A percentile compares a stretch with the other conserved stretches of the same genome.
phyloP scores from a whole-genome alignment of 1,140 invertebrate genomes.

The Riptortus pedestris region DNA sequence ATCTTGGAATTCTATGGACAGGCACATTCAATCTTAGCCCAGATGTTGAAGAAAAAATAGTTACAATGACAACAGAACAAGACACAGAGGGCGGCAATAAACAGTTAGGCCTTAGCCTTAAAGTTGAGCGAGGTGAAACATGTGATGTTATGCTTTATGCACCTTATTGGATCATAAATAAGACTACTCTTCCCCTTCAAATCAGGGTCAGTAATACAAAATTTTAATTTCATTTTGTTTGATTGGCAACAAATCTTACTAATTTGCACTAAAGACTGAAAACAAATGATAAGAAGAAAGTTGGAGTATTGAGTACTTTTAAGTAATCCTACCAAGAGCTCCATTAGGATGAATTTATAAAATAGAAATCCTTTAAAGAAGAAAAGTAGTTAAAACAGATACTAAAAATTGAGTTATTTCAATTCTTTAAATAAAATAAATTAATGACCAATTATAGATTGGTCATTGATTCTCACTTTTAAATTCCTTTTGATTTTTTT shows the following conservation, averaged over 20 bases:
- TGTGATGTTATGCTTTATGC: constrained; percentile 61
- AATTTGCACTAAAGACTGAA: too few relatives aligned
- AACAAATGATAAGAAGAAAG: too few relatives aligned
- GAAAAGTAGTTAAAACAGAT: too few relatives aligned
- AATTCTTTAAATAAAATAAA: too few relatives aligned
- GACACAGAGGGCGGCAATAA: constrained; percentile 54
- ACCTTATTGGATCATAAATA: constrained; percentile 87
- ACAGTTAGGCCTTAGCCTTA: constrained; percentile 54
- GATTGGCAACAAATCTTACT: neutral
- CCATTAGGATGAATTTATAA: too few relatives aligned
- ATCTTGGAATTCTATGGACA: constrained; percentile 57
- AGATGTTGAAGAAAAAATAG: constrained; percentile 55
- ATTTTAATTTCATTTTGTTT: neutral
- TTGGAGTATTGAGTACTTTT: too few relatives aligned
- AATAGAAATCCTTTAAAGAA: too few relatives aligned
- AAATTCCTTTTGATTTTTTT: too few relatives aligned
- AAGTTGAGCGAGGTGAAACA: constrained; percentile 48
- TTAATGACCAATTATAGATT: too few relatives aligned
- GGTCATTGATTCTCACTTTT: too few relatives aligned
- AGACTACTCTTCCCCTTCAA: constrained; percentile 66
- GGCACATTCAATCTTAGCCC: constrained; percentile 55
- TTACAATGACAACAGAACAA: constrained; percentile 53
- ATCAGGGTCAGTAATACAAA: constrained; percentile 50
- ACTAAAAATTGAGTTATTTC: too few relatives aligned
- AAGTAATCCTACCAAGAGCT: too few relatives aligned